phyloP scores from a whole-genome alignment of 2,888 invertebrate genomes.

The Drosophila acutilabella region DNA sequence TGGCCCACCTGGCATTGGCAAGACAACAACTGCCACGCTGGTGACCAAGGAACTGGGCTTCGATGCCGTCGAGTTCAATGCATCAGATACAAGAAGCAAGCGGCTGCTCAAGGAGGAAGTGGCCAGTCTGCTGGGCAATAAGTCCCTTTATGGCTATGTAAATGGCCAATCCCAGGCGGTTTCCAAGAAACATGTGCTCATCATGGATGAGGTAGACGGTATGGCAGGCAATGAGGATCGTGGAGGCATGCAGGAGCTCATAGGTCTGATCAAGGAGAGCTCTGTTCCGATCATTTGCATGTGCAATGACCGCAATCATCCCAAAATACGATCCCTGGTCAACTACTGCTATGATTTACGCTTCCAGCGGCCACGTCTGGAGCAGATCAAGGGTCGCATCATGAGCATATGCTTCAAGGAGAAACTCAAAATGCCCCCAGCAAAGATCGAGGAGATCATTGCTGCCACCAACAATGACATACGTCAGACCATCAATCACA shows the following conservation, averaged over 20 bases:
- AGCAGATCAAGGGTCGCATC: slow-evolving; percentile 96
- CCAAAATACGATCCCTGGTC: slow-evolving; percentile 95
- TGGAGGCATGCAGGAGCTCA: slow-evolving; percentile 98
- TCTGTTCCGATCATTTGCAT: slow-evolving; percentile 97
- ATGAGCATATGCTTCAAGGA: slow-evolving; percentile 97
- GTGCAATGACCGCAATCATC: slow-evolving; percentile 98
- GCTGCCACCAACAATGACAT: slow-evolving; percentile 96
- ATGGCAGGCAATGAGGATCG: slow-evolving; percentile 99
- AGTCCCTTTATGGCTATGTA: slow-evolving; percentile 90
- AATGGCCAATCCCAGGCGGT: slow-evolving; percentile 87
- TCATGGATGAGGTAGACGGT: slow-evolving; percentile 99
- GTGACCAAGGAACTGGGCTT: slow-evolving; percentile 96
- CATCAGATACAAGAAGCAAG: slow-evolving; percentile 98
- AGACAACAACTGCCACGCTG: slow-evolving; percentile 95
- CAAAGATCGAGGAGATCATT: slow-evolving; percentile 93
- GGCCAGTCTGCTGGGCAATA: slow-evolving; percentile 91
- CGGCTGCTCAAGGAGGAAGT: slow-evolving; percentile 93
- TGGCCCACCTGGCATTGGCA: slow-evolving; percentile 98
- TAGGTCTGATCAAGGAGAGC: slow-evolving; percentile 94
- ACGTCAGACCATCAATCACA: slow-evolving; percentile 95
- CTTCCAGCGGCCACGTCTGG: slow-evolving; percentile 93
- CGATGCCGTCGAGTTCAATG: slow-evolving; percentile 97
- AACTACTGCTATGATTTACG: slow-evolving; percentile 97
- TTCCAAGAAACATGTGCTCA: slow-evolving; percentile 92
- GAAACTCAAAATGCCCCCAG: slow-evolving; percentile 91